A percentile compares a stretch with the other conserved stretches of the same genome.
Evolutionary conservation across 2,888 invertebrate genomes (phyloP).

Genomic region (Muschampia plurimacula): DNA sequence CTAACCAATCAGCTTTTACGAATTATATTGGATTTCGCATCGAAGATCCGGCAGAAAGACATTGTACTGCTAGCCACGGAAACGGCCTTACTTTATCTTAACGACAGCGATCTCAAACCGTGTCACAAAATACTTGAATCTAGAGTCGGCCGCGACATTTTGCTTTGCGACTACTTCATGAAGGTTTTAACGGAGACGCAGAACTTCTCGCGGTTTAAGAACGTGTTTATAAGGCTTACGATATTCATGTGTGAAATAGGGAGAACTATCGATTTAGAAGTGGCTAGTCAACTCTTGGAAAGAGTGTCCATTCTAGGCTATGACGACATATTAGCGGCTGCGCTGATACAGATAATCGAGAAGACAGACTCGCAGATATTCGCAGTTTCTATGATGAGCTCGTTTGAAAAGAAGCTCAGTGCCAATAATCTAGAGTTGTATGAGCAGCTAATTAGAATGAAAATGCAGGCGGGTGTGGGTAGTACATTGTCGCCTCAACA

Average conservation of each 20-base stretch:
- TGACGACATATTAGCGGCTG: slow-evolving; percentile 56
- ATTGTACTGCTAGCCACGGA: slow-evolving; percentile 56
- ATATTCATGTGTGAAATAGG: slow-evolving; percentile 56
- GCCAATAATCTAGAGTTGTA: slow-evolving; percentile 48
- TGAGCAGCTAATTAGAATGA: slow-evolving; percentile 50
- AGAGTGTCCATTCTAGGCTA: slow-evolving; percentile 67
- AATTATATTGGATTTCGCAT: slow-evolving; percentile 56
- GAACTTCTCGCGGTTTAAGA: slow-evolving; percentile 72
- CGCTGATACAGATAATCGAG: slow-evolving; percentile 59
- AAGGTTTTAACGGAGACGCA: slow-evolving; percentile 63
- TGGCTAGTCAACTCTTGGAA: slow-evolving; percentile 63
- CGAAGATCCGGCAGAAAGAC: slow-evolving; percentile 38
- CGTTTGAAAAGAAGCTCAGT: slow-evolving; percentile 59
- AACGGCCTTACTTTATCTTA: slow-evolving; percentile 59
- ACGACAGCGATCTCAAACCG: slow-evolving; percentile 53
- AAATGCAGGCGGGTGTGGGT: slow-evolving; percentile 31
- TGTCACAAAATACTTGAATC: slow-evolving; percentile 58
- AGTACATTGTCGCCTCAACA: neutral
- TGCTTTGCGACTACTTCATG: slow-evolving; percentile 65
- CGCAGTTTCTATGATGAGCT: slow-evolving; percentile 52
- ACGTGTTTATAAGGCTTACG: slow-evolving; percentile 63
- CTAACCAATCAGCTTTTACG: slow-evolving; percentile 61
- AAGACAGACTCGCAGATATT: slow-evolving; percentile 60
- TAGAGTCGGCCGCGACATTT: slow-evolving; percentile 30
- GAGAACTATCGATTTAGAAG: slow-evolving; percentile 53